Percentiles rank a stretch among this genome's conserved stretches.
phyloP scores from a whole-genome alignment of 2,888 invertebrate species.

The Lissonota sp. region DNA sequence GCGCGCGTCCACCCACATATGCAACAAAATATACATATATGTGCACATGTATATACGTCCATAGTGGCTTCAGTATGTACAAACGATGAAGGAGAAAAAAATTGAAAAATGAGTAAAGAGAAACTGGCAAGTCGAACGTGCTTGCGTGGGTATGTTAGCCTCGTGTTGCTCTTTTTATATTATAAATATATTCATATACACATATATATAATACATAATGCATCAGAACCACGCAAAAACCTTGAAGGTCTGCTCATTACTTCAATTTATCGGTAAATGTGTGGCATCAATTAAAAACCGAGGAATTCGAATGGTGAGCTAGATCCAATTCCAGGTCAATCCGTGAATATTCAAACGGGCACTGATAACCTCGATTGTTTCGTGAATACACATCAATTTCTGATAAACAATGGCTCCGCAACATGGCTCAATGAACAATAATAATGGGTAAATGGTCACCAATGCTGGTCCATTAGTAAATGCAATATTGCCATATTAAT shows the following conservation, averaged over 20 bases:
- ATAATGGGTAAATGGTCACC: too few species aligned
- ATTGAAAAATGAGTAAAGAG: constrained; percentile 16
- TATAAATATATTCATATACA: constrained; percentile 6
- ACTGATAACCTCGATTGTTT: too few species aligned
- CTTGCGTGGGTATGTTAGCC: constrained; percentile 59
- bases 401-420: too few species aligned
- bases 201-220: constrained; percentile 35
- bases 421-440: too few species aligned
- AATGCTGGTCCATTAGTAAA: too few species aligned
- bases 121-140: constrained; percentile 53
- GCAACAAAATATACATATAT: constrained; percentile 14
- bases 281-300: too few species aligned
- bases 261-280: constrained; percentile 1
- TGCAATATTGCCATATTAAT: too few species aligned
- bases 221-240: constrained; percentile 61
- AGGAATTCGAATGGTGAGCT: too few species aligned
- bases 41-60: not conserved
- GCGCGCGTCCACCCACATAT: constrained; percentile 64
- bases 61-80: not conserved
- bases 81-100: constrained; percentile 18
- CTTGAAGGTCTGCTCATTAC: constrained; percentile 53
- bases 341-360: too few species aligned
- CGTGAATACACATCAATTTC: too few species aligned
- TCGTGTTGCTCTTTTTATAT: too few species aligned
- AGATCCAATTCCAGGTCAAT: too few species aligned